Conservation (phyloP, 2,888 invertebrate species). For the Tenthredo amoena region DNA sequence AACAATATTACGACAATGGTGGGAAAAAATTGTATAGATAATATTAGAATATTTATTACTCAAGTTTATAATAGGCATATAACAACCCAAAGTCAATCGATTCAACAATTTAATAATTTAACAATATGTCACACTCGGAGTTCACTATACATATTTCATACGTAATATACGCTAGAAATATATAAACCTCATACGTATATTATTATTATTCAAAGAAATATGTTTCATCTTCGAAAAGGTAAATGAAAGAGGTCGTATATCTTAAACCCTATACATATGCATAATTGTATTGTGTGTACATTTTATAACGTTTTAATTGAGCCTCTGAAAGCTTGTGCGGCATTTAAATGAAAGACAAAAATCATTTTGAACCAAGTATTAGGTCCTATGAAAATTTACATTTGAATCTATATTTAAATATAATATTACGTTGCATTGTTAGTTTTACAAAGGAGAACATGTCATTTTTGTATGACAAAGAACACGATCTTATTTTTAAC, state of each 20-base stretch:
- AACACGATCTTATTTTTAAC: conserved; percentile 3
- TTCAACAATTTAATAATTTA: conserved; percentile 41
- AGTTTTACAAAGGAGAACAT: conserved; percentile 16
- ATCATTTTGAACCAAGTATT: not conserved
- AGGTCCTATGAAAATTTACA: conserved; percentile 6
- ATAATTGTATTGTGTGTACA: not conserved
- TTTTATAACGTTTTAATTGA: conserved; percentile 25
- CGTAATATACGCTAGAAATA: conserved; percentile 31
- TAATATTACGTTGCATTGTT: not conserved
- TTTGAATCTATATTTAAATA: not conserved
- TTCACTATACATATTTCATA: not conserved
- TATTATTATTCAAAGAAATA: not conserved
- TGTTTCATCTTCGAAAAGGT: not conserved
- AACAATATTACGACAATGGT: conserved; percentile 35
- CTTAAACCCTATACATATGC: not conserved
- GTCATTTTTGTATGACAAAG: not conserved
- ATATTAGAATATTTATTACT: conserved; percentile 36
- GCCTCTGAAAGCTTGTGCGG: conserved; percentile 48
- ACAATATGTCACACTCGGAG: conserved; percentile 15
- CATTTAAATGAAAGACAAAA: not conserved
- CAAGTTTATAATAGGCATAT: conserved; percentile 22
- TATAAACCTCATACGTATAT: not conserved
- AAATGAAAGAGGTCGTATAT: not conserved
- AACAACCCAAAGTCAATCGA: conserved; percentile 3
- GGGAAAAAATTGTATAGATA: conserved; percentile 32